Evolutionary conservation across 2,113 vertebrate genomes (phyloP).

Genomic region (Mandrillus leucophaeus): DNA sequence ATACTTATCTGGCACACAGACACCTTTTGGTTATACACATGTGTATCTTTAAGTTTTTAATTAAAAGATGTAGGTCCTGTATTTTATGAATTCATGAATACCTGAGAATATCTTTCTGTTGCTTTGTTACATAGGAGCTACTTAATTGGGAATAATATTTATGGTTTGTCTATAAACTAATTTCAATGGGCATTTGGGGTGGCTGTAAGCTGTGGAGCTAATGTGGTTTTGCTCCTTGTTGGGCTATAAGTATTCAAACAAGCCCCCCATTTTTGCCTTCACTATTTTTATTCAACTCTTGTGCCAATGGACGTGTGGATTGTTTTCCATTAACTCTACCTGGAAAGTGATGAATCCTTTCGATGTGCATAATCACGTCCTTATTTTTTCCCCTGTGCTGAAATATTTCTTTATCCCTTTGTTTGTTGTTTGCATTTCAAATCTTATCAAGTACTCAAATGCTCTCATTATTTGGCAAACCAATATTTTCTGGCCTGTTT

Average conservation of each 20-base stretch:
- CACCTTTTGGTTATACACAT: background rate
- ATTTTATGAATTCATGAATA: background rate
- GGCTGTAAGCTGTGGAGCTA: background rate
- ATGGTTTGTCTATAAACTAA: background rate
- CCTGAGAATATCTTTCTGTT: background rate
- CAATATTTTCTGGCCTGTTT: background rate
- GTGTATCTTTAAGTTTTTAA: background rate
- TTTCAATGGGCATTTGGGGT: background rate
- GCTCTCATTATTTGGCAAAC: background rate
- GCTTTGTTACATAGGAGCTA: background rate
- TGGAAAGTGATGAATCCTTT: background rate
- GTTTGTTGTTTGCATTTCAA: background rate
- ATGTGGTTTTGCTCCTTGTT: background rate
- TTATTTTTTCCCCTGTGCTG: background rate
- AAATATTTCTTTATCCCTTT: conserved; percentile 8
- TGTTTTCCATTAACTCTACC: background rate
- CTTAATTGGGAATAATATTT: background rate
- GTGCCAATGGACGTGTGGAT: background rate
- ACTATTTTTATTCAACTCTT: background rate
- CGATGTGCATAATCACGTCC: background rate
- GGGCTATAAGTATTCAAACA: background rate
- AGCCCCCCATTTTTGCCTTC: background rate
- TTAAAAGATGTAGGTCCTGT: background rate
- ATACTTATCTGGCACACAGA: background rate
- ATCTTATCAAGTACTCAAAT: background rate